A percentile compares a stretch with the other conserved stretches of the same genome.
phyloP scores from a whole-genome alignment of 1,140 invertebrate species.

The Neodiprion lecontei region DNA sequence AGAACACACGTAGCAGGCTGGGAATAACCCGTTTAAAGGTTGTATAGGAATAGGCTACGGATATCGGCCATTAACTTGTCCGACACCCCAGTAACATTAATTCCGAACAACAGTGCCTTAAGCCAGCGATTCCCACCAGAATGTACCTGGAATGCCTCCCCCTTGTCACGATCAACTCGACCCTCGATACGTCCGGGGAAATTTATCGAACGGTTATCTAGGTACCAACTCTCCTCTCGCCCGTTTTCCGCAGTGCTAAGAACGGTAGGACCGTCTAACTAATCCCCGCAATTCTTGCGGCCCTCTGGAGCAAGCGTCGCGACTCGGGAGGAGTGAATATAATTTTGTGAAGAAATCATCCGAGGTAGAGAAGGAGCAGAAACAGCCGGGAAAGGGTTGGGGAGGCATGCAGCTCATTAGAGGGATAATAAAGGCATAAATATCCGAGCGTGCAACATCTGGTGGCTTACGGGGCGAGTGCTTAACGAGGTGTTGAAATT shows the following conservation, averaged over 20 bases:
- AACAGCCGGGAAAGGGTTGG: neutral
- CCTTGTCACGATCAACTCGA: slow-evolving; percentile 13
- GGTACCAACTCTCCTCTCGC: neutral
- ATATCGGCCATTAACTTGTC: slow-evolving; percentile 9
- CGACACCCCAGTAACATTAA: neutral
- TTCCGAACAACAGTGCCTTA: neutral
- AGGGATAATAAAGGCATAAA: slow-evolving; percentile 16
- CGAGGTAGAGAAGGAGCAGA: too few relatives aligned
- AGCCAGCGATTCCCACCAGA: neutral
- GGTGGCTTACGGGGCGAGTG: neutral
- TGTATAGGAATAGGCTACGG: neutral
- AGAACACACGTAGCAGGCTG: neutral
- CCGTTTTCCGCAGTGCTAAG: neutral
- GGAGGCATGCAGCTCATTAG: slow-evolving; percentile 8
- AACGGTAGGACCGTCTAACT: too few relatives aligned
- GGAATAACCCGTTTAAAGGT: neutral
- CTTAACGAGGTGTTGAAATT: slow-evolving; percentile 14
- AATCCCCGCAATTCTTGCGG: too few relatives aligned
- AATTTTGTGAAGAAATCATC: too few relatives aligned
- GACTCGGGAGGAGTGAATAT: too few relatives aligned
- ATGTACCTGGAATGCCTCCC: neutral
- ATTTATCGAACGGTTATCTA: neutral
- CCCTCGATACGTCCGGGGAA: neutral
- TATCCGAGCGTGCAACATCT: slow-evolving; percentile 11
- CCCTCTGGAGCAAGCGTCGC: too few relatives aligned